These are phyloP conservation scores for Luperina testacea DNA, from an alignment of 2,888 invertebrate genomes.

Conservation along the genomic window DNA sequence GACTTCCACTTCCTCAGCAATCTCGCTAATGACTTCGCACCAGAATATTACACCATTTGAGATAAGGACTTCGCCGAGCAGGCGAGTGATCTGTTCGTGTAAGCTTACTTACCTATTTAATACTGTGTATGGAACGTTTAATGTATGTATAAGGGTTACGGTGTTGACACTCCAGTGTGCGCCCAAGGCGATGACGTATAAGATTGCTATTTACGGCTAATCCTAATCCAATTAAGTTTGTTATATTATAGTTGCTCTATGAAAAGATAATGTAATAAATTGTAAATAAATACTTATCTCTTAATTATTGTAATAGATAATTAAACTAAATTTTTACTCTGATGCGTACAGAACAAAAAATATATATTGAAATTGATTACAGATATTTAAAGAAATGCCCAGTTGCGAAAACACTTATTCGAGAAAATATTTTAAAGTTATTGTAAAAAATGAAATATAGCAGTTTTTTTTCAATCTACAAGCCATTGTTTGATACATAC, in stretches of 20 bases:
- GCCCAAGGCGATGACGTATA: constrained; percentile 79
- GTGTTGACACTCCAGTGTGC: constrained; percentile 75
- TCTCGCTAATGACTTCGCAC: constrained; percentile 97
- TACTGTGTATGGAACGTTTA: constrained; percentile 62
- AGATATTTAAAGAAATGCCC: constrained; percentile 56
- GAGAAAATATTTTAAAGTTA: constrained; percentile 38
- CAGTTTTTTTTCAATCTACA: constrained; percentile 47
- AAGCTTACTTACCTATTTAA: constrained; percentile 66
- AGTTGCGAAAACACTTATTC: constrained; percentile 35
- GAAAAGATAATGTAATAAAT: constrained; percentile 79
- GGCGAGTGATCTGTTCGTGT: constrained; percentile 89
- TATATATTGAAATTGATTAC: constrained; percentile 74
- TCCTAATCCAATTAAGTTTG: constrained; percentile 75
- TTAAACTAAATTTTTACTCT: constrained; percentile 74
- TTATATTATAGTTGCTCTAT: constrained; percentile 76
- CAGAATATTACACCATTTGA: constrained; percentile 95
- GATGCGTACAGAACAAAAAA: constrained; percentile 67
- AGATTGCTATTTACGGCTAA: constrained; percentile 69
- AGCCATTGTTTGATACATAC: constrained; percentile 43
- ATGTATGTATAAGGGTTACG: constrained; percentile 68
- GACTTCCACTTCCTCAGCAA: constrained; percentile 98
- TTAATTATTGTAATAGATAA: constrained; percentile 65
- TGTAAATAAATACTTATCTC: constrained; percentile 81
- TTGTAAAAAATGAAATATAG: constrained; percentile 48
- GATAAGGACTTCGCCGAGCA: constrained; percentile 90